Conservation (phyloP, 2,797 vertebrate genomes). For the Rhodeus uyekii region DNA sequence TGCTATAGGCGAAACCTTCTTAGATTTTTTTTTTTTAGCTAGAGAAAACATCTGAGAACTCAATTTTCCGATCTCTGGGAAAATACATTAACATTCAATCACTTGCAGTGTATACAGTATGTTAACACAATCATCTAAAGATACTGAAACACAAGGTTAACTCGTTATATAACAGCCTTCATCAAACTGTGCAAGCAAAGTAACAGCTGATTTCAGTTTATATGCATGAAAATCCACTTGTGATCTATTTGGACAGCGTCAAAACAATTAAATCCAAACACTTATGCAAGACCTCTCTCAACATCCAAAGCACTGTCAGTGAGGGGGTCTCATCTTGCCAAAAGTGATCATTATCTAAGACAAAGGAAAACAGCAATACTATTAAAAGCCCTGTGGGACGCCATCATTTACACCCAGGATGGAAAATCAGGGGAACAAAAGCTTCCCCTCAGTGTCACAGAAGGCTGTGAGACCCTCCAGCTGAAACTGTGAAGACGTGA, state of each 20-base stretch:
- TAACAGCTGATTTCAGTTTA: neutral
- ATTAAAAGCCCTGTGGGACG: conserved; percentile 26
- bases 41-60: neutral
- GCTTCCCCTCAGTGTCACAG: neutral
- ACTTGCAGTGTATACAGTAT: neutral
- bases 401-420: neutral
- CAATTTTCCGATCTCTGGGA: neutral
- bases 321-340: neutral
- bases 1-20: too few relatives aligned
- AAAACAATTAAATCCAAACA: conserved; percentile 15
- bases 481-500: neutral
- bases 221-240: neutral
- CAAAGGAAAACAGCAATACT: conserved; percentile 12
- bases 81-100: neutral
- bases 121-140: neutral
- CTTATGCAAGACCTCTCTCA: conserved; percentile 28
- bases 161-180: neutral
- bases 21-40: too few relatives aligned
- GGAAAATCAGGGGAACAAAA: conserved; percentile 16
- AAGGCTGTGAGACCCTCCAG: neutral
- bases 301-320: conserved; percentile 14
- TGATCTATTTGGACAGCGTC: neutral
- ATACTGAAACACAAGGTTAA: neutral
- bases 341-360: neutral
- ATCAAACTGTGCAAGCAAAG: neutral